Evolutionary conservation across 2,797 vertebrate species (phyloP).

Genomic region (Poeciliopsis turneri): DNA sequence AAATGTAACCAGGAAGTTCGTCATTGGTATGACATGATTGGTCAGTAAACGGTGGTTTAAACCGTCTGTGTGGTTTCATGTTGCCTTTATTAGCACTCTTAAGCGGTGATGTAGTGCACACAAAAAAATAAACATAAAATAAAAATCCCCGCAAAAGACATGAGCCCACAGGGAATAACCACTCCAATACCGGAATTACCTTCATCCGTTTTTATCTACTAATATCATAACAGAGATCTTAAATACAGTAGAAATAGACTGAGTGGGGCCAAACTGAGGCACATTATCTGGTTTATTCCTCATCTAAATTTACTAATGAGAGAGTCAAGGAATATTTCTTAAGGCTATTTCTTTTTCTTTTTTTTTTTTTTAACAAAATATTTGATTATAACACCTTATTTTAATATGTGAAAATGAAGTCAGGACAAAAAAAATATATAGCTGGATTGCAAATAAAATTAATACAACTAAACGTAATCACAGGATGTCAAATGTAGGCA

Average conservation of each 20-base stretch:
- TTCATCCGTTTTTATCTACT: not conserved
- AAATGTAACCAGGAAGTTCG: slow-evolving; percentile 78
- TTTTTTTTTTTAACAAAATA: not conserved
- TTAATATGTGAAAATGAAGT: not conserved
- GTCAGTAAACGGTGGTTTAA: slow-evolving; percentile 36
- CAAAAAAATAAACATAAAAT: not conserved
- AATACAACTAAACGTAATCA: too few relatives aligned
- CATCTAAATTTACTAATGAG: not conserved
- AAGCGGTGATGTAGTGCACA: slow-evolving; percentile 1
- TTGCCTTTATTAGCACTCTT: slow-evolving; percentile 17
- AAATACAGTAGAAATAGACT: not conserved
- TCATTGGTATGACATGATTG: slow-evolving; percentile 64
- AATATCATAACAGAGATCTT: not conserved
- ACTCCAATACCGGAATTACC: slow-evolving; percentile 8
- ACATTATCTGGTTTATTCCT: not conserved
- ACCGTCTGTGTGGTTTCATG: slow-evolving; percentile 19
- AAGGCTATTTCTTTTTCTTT: not conserved
- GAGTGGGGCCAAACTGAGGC: not conserved
- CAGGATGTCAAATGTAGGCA: too few relatives aligned
- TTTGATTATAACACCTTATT: not conserved
- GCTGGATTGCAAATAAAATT: too few relatives aligned
- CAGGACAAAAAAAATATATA: too few relatives aligned
- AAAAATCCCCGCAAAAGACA: slow-evolving; percentile 3
- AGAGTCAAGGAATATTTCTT: not conserved
- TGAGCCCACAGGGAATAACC: slow-evolving; percentile 50